A percentile compares a stretch with the other conserved stretches of the same genome.
These are phyloP conservation scores for Phataginus tetradactyla DNA, from an alignment of 2,797 vertebrate genomes.

Conservation along the genomic window DNA sequence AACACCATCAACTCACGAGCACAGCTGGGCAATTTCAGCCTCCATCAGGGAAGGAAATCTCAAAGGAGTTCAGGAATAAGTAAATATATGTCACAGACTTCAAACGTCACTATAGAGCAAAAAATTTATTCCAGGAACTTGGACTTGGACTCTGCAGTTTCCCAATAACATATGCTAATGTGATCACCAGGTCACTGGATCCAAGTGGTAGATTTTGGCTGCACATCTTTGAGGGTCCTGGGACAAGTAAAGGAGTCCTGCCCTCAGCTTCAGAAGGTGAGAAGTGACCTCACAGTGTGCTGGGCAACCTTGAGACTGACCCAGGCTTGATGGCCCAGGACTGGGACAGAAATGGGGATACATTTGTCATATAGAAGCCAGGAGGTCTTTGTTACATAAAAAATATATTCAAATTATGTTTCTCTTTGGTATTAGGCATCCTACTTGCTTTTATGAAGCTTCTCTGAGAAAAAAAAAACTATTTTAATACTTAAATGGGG, in stretches of 20 bases:
- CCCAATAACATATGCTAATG: background rate
- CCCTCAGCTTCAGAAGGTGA: background rate
- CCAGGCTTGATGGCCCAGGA: background rate
- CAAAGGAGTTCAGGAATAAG: background rate
- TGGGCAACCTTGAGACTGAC: background rate
- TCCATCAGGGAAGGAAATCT: background rate
- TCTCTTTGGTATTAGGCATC: background rate
- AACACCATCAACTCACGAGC: background rate
- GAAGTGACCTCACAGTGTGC: background rate
- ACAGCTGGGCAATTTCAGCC: too few species aligned
- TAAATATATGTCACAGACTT: background rate
- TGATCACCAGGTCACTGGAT: too few species aligned
- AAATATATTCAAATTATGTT: background rate
- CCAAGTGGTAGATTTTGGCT: background rate
- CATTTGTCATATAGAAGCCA: background rate
- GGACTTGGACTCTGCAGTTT: background rate
- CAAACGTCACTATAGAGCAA: background rate
- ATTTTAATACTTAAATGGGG: background rate
- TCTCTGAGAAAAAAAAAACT: too few species aligned
- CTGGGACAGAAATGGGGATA: background rate
- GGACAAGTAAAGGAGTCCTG: background rate
- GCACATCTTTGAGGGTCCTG: background rate
- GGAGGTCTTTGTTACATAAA: background rate
- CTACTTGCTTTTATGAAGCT: background rate
- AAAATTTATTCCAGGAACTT: background rate